These are phyloP conservation scores for Centropus unirufus DNA, from an alignment of 2,113 vertebrate genomes.

Conservation along the genomic window DNA sequence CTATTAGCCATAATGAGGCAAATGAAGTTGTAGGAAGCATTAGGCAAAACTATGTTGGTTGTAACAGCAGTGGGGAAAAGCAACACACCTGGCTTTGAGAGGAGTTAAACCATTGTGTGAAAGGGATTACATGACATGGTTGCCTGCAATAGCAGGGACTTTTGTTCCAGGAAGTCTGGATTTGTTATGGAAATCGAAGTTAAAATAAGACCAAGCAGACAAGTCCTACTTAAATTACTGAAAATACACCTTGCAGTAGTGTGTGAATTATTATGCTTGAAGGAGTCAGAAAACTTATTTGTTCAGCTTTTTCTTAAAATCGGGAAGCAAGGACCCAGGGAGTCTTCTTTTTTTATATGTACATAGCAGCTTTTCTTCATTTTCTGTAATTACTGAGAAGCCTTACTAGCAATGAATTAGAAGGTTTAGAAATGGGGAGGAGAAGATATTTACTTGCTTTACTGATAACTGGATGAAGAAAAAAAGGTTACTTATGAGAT, in stretches of 20 bases:
- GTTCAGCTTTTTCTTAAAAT: neutral
- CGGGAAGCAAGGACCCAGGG: neutral
- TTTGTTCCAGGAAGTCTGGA: neutral
- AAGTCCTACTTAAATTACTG: neutral
- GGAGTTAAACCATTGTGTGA: neutral
- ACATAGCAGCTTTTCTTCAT: neutral
- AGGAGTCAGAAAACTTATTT: conserved; percentile 15
- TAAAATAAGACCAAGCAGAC: neutral
- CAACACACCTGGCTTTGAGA: neutral
- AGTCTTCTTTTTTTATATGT: neutral
- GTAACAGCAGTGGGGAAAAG: neutral
- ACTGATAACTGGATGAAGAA: neutral
- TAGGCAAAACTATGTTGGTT: neutral
- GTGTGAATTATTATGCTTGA: neutral
- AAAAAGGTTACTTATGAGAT: neutral
- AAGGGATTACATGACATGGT: neutral
- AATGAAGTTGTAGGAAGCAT: neutral
- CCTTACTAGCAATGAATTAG: neutral
- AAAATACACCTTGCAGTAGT: conserved; percentile 3
- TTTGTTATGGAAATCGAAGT: neutral
- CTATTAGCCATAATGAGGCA: neutral
- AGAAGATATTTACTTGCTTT: neutral
- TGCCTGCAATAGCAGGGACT: neutral
- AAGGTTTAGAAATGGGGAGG: neutral
- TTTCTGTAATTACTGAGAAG: neutral